Base-by-base conservation (phyloP, 2,113 vertebrate species). In the Rhynchopsitta pachyrhyncha region DNA sequence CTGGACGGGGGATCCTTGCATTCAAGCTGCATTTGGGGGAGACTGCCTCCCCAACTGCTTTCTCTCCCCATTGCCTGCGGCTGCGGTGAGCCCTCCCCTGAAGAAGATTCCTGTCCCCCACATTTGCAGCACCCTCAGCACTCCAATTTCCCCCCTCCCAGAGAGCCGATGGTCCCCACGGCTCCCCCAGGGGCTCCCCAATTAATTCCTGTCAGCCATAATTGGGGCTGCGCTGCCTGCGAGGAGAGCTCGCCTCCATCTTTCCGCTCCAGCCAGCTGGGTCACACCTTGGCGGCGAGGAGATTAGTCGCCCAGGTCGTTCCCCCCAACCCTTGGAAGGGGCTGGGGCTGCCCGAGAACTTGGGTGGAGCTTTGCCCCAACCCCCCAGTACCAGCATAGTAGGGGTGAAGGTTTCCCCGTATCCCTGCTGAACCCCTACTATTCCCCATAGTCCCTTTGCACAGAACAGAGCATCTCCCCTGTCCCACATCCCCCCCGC, bases 161-260 rank as follows among this genome's bases (percentile, higher is more conserved):
- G 31, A 7, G 5, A n/a, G 5, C 53, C 19, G 17, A 6, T 50
- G 7, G 2, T 39, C 46, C 70, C 59, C 49, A 14, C 9, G 3
- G 28, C 55, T 73, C 25, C 31, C 17, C 52, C 37, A 19, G 29
- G 39, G 57, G 24, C n/a, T 63, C 75, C 79, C 60, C 62, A 85
- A 7, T 88, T 78, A 41, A 31, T 55, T 41, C 64, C 44, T 24
- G 70, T 11, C 83, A 64, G 95, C 83, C 52, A 16, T 94, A 87
- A 84, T 25, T 68, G 35, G 82, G 37, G 85, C 88, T 25, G 80
- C 3, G 64, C 64, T 70, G 67, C 44, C 52, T 19, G 33, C 37
- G 47, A 39, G 70, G 8, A 35, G 55, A 44, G 5, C n/a, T 82
- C 76, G 71, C 74, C 90, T 90, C 78, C 95, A 87, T 88, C 68